Evolutionary conservation across 2,113 vertebrate genomes (phyloP).

Genomic region (Tachuris rubrigastra): DNA sequence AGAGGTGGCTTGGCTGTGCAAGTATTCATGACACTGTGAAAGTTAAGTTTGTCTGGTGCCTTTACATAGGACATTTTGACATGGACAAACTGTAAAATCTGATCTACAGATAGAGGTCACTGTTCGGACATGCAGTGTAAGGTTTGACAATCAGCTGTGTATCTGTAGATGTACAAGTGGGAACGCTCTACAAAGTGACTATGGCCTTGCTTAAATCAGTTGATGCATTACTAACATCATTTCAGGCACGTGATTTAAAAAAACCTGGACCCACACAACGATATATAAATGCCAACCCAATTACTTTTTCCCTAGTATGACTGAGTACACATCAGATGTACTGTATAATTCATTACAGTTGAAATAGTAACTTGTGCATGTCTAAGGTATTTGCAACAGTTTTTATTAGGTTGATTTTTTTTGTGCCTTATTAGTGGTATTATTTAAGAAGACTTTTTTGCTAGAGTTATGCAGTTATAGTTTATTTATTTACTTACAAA

Average conservation of each 20-base stretch:
- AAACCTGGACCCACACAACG: neutral
- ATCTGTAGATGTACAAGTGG: neutral
- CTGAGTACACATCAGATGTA: neutral
- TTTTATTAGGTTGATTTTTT: neutral
- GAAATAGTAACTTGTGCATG: neutral
- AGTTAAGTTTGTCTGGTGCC: neutral
- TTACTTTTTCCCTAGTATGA: neutral
- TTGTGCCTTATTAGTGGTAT: neutral
- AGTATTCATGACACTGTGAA: neutral
- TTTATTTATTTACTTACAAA: neutral
- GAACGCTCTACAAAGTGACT: neutral
- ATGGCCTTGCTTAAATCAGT: neutral
- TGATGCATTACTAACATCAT: neutral
- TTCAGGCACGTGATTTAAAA: neutral
- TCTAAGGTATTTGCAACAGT: neutral
- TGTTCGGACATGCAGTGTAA: neutral
- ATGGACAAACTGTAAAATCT: neutral
- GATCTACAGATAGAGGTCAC: neutral
- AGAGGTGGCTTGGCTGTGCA: neutral
- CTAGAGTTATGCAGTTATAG: neutral
- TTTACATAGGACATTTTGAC: neutral
- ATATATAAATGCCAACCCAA: neutral
- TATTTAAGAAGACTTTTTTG: neutral
- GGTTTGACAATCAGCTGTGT: neutral
- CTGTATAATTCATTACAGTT: neutral